Evolutionary conservation across 2,888 invertebrate species (phyloP).

Genomic region (Platycheirus albimanus): DNA sequence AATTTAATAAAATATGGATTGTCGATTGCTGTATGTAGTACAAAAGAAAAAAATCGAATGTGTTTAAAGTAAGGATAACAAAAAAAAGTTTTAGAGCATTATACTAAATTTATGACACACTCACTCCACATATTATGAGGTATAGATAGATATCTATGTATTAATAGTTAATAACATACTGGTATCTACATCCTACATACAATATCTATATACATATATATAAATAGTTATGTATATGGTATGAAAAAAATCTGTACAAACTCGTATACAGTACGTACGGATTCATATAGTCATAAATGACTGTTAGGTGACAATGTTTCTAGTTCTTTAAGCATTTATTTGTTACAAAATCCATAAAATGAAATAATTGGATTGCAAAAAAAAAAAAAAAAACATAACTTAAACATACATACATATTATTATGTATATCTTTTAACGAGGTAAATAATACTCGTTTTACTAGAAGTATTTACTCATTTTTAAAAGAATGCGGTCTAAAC

Average conservation of each 20-base stretch:
- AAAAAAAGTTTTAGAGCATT: neutral
- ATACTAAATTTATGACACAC: slow-evolving; percentile 2
- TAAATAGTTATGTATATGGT: slow-evolving; percentile 46
- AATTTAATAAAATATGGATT: neutral
- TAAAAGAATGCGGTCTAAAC: slow-evolving; percentile 58
- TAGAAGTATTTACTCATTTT: slow-evolving; percentile 65
- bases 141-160: slow-evolving; percentile 69
- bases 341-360: slow-evolving; percentile 37
- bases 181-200: too few relatives aligned
- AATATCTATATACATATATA: too few relatives aligned
- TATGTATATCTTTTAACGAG: slow-evolving; percentile 45
- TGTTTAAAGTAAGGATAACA: too few relatives aligned
- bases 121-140: slow-evolving; percentile 32
- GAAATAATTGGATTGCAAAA: slow-evolving; percentile 27
- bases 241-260: slow-evolving; percentile 42
- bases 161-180: slow-evolving; percentile 48
- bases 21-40: neutral
- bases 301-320: slow-evolving; percentile 64
- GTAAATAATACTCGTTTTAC: slow-evolving; percentile 58
- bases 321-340: slow-evolving; percentile 69
- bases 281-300: slow-evolving; percentile 55
- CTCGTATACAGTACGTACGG: slow-evolving; percentile 45
- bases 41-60: too few relatives aligned
- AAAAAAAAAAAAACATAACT: slow-evolving; percentile 41
- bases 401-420: too few relatives aligned